These are phyloP conservation scores for Digitonthophagus gazella DNA, from an alignment of 2,888 invertebrate species.

Conservation along the genomic window DNA sequence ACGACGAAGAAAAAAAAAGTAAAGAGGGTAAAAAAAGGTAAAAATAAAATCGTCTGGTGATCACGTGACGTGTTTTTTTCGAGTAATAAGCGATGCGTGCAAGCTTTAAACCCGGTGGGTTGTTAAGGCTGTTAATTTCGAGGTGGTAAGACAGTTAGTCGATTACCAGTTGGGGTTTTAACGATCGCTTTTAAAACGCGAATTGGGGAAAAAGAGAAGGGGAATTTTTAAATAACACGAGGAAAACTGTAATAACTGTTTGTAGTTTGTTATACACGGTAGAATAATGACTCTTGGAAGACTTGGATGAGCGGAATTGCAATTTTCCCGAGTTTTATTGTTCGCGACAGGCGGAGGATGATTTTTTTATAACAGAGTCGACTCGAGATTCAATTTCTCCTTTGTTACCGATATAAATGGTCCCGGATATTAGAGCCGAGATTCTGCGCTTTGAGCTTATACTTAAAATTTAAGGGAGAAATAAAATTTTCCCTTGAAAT, in stretches of 20 bases:
- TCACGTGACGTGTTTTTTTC: background rate
- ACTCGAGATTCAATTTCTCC: conserved; percentile 19
- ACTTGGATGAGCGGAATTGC: background rate
- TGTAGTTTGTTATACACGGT: background rate
- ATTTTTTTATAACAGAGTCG: background rate
- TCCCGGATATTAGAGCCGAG: conserved; percentile 21
- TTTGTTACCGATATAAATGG: conserved; percentile 22
- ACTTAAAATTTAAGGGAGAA: too few relatives aligned
- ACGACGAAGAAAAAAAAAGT: too few relatives aligned
- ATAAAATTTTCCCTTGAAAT: background rate
- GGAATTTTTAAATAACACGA: too few relatives aligned
- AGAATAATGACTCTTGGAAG: too few relatives aligned
- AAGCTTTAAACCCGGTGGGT: too few relatives aligned
- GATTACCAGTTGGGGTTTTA: background rate
- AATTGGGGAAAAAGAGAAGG: background rate
- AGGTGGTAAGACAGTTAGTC: background rate
- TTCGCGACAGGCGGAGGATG: background rate
- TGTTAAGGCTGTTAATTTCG: background rate
- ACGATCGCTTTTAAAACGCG: too few relatives aligned
- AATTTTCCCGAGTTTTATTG: background rate
- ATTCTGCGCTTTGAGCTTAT: background rate
- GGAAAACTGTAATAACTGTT: too few relatives aligned
- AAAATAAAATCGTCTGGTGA: background rate
- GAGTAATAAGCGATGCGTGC: background rate
- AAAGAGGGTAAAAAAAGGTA: too few relatives aligned